These are phyloP conservation scores for Micromesistius poutassou DNA, from an alignment of 2,797 vertebrate species.

Conservation along the genomic window DNA sequence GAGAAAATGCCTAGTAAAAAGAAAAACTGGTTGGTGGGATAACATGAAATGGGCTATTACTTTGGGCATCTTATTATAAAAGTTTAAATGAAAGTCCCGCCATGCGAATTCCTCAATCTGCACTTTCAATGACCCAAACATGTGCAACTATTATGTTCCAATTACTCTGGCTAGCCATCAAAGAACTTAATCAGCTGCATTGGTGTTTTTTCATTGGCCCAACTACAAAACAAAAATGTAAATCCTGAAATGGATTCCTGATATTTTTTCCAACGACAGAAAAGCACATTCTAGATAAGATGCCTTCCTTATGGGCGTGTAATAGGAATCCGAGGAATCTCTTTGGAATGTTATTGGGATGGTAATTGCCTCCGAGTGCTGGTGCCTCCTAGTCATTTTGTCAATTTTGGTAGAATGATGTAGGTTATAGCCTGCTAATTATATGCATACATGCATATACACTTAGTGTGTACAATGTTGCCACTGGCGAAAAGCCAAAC, in stretches of 20 bases:
- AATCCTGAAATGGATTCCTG: background rate
- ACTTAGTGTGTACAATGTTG: no score
- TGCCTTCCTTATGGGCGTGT: conserved; percentile 25
- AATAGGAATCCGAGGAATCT: conserved; percentile 56
- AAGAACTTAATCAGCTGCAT: background rate
- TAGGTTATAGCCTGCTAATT: background rate
- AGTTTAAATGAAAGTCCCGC: background rate
- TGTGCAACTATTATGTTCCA: background rate
- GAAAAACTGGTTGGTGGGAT: background rate
- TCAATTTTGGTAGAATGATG: background rate
- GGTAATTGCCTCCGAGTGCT: conserved; percentile 58
- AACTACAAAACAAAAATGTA: background rate
- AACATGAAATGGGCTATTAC: background rate
- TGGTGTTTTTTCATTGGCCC: background rate
- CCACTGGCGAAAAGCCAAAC: no score
- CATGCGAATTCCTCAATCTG: conserved; percentile 36
- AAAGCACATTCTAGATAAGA: conserved; percentile 5
- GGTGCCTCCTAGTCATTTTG: conserved; percentile 29
- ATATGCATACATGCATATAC: background rate
- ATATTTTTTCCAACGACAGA: background rate
- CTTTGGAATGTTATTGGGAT: conserved; percentile 71
- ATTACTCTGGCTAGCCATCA: background rate
- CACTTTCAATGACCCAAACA: conserved; percentile 49
- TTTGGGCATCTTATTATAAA: background rate
- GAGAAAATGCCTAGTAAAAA: conserved; percentile 5